Evolutionary conservation across 2,797 vertebrate genomes (phyloP), one percentile per base, ranked within the genome.

Genomic region (Acropternis orthonyx): DNA sequence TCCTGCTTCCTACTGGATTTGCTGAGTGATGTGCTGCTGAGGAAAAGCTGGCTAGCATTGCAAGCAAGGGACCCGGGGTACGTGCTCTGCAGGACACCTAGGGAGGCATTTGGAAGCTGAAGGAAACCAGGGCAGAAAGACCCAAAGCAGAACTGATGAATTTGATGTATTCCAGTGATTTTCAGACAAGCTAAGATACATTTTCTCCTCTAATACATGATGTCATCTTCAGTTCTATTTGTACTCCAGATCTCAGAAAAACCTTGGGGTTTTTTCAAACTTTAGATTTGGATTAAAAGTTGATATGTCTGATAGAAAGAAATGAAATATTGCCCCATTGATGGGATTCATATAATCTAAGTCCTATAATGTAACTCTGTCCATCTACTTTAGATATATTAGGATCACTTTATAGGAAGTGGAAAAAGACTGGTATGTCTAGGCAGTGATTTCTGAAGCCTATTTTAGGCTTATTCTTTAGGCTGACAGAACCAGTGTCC

Each of bases 21-120:
- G 52, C 56, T 88, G 95, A 94, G 49, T 84, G 90, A 92, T 78
- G 73, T 61, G 76, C 62, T 95, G 89, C 75, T 89, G 75, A 85
- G 48, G 41, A 85, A 89, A 96, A 93, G 28, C 72, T 95, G 78
- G 87, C 73, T 2, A 51, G 55, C 12, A 20, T 1, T 77, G 32
- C 69, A 77, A 77, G 65, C 28, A 26, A 44, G 75, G 41, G 78
- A 79, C 43, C 28, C 30, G 39, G 46, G 49, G 14, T 81, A 72
- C 7, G 12, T 86, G 69, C 44, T 56, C 49, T 69, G 52, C 39
- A 68, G 62, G 71, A 85, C 36, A 73, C 12, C 59, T 48, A n/a
- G 61, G 82, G 78, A 92, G 56, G 61, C 22, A 71, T 85, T 32
- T 71, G 72, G 59, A 90, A 94, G 27, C 27, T 65, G 46, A 91